Evolutionary conservation across 2,113 vertebrate species (phyloP), one percentile per base, ranked within the genome.

Genomic region (Vireo altiloquus): DNA sequence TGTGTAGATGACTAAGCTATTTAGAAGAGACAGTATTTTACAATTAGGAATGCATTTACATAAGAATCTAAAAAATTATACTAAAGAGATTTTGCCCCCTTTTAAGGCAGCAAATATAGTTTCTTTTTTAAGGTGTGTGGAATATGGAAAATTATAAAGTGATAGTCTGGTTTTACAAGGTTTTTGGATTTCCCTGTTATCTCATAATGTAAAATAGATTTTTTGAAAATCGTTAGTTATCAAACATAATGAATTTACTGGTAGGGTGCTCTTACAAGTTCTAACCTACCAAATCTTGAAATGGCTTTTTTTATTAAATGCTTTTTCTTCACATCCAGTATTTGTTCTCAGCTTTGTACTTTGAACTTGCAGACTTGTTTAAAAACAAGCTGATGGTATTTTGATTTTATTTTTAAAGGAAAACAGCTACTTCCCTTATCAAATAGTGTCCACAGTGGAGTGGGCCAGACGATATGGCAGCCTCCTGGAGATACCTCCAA

Each of bases 351-450:
- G 46, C 35, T 37, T 61, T 72, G 17, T 49, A 42, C 39, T 76
- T 65, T 84, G 49, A 79, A 68, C 35, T 83, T 78, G 66, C 42
- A 50, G 31, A 56, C 53, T 76, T 60, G 25, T 78, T 75, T 56
- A 40, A 52, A 82, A 92, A 14, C 52, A 78, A 83, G 44, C 86
- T 96, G 92, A 96, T 90, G 82, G 28, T 92, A 16, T 94, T 94
- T 91, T 94, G 66, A 11, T 94, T 83, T 82, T 96, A 44, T 60
- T 96, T 97, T 97, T 96, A 70, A 97, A 98, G 99, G 99, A 95
- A 99, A 99, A 95, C 99, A 99, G 98, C 97, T 99, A 77, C 98
- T 99, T 91, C 99, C 99, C 40, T 97, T 99, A 90, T 99, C 99
- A 92, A 98, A 98, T 95, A 99, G 99, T 56, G 96, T 99, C 94